phyloP scores from a whole-genome alignment of 30 jellyfish, hydroid and myxozoan species.

The Aurelia coerulea region DNA sequence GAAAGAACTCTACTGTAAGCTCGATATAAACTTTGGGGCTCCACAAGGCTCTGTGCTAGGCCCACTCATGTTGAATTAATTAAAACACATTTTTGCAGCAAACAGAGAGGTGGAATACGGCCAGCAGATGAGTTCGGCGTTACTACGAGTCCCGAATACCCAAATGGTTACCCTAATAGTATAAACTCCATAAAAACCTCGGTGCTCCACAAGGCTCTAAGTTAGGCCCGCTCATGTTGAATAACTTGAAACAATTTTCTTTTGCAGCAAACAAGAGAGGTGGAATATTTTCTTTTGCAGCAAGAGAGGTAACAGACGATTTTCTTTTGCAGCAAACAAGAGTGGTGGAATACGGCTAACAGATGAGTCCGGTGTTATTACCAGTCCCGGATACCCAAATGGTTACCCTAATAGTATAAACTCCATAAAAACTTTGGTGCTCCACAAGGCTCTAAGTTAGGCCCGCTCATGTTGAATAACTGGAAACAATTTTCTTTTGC shows the following conservation, averaged over 20 bases:
- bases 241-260: no score
- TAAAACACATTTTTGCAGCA: not conserved
- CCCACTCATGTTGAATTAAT: no score
- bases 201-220: no score
- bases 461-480: no score
- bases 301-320: no score
- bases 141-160: constrained; percentile 81
- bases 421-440: no score
- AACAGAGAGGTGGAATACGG: constrained; percentile 44
- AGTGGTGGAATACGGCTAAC: constrained; percentile 48
- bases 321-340: constrained; percentile 18
- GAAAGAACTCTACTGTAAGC: no score
- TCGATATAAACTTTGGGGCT: no score
- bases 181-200: not conserved
- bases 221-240: no score
- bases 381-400: constrained; percentile 93
- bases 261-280: constrained; percentile 43
- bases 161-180: constrained; percentile 79
- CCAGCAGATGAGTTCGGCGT: constrained; percentile 67
- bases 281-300: constrained; percentile 6
- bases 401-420: constrained; percentile 63
- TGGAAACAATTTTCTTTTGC: not conserved
- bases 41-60: no score
- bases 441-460: no score
- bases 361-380: constrained; percentile 65